Evolutionary conservation across 2,888 invertebrate genomes (phyloP).

Genomic region (Coelinius sp.): DNA sequence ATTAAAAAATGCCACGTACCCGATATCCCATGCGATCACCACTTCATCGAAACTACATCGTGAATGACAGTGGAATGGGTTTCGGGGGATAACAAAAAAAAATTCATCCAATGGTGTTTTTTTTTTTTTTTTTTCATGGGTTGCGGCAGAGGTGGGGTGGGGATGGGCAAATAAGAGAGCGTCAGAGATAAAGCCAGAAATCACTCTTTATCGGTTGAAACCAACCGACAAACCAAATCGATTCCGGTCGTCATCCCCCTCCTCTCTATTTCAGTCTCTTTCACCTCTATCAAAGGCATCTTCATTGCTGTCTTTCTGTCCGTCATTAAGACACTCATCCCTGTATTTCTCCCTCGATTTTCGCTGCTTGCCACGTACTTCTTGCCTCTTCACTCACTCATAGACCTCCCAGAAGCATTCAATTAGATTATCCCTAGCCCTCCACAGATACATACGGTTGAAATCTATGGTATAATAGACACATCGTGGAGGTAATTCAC

Average conservation of each 20-base stretch:
- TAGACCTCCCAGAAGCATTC: conserved; percentile 29
- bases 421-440: conserved; percentile 38
- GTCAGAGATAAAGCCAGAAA: conserved; percentile 21
- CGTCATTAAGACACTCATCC: conserved; percentile 25
- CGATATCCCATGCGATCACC: conserved; percentile 19
- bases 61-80: neutral
- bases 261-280: neutral
- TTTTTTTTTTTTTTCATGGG: neutral
- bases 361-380: conserved; percentile 20
- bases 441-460: conserved; percentile 25
- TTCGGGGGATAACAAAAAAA: conserved; percentile 23
- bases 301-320: conserved; percentile 7
- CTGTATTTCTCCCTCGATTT: conserved; percentile 2
- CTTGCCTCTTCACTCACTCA: conserved; percentile 18
- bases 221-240: conserved; percentile 33
- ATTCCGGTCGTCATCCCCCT: conserved; percentile 9
- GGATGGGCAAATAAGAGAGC: conserved; percentile 21
- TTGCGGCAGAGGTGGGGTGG: neutral
- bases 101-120: neutral
- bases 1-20: conserved; percentile 63
- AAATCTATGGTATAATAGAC: conserved; percentile 28
- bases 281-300: conserved; percentile 9
- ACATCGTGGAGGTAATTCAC: conserved; percentile 29
- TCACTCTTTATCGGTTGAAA: conserved; percentile 18
- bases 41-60: neutral